Conservation (phyloP, 2,113 vertebrate genomes). For the Sceloporus tristichus region DNA sequence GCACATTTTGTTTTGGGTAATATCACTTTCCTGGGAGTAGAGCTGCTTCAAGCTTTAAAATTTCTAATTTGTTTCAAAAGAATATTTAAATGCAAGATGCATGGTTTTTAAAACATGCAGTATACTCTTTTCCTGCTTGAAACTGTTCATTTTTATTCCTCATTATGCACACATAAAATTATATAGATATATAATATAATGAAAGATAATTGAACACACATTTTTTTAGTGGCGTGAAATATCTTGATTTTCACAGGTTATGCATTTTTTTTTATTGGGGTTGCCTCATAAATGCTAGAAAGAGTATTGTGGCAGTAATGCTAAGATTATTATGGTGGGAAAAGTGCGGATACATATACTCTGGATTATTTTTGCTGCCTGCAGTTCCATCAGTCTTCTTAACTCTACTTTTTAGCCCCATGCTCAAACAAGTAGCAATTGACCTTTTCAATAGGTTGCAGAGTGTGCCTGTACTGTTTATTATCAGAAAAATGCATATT, state of each 20-base stretch:
- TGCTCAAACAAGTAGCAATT: too few relatives aligned
- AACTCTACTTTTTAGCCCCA: too few relatives aligned
- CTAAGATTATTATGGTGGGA: not conserved
- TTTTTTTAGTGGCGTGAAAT: not conserved
- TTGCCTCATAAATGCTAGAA: not conserved
- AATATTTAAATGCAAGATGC: not conserved
- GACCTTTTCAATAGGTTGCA: too few relatives aligned
- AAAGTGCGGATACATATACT: too few relatives aligned
- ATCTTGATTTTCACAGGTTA: not conserved
- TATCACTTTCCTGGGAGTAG: conserved; percentile 18
- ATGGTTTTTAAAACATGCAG: not conserved
- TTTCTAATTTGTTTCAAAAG: not conserved
- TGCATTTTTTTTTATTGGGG: not conserved
- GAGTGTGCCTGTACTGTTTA: too few relatives aligned
- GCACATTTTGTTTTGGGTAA: not conserved
- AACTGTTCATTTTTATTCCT: not conserved
- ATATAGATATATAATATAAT: not conserved
- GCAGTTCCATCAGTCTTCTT: too few relatives aligned
- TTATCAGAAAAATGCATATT: too few relatives aligned
- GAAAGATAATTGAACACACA: not conserved
- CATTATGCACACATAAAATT: not conserved
- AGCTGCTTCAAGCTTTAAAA: not conserved
- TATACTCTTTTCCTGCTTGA: not conserved
- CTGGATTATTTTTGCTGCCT: too few relatives aligned
- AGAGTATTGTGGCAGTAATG: not conserved